Base-by-base conservation (phyloP, 1,140 invertebrate species). In the Monochamus saltuarius region DNA sequence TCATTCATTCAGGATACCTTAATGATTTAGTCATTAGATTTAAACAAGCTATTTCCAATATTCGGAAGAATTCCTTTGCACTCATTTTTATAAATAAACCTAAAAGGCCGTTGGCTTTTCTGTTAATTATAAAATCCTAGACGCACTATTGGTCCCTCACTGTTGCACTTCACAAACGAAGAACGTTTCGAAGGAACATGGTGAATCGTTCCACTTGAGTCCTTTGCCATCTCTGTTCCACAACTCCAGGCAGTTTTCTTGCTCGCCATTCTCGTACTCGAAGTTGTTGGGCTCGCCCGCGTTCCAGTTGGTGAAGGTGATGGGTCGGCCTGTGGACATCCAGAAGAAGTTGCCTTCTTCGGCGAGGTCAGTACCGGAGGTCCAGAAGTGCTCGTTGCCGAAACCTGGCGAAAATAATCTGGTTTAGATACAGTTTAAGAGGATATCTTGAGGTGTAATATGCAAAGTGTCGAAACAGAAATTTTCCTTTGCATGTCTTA, bases 171-270 rank as follows among this genome's bases (percentile, higher is more conserved):
- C 92, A 77, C 92, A 95, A 16, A 95, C 89, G 75, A 95, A 95
- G 77, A 85, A 94, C 1, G 92, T 94, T 81, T 94, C 91, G 72
- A 94, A 94, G 56, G 90, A 93, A 75, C 92, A 94, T 0, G 92
- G 92, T 0, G 91, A 92, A 75, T 94, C 92, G 77, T 95, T 94
- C 92, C 92, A 95, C 74, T 93, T 93, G 7, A 94, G 77, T 0
- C 91, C 92, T 78, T 94, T 94, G 46, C 90, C 91, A 70, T 94
- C 91, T 62, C 92, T 82, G 79, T 95, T 93, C 92, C 92, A 95
- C 7, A 95, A 77, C 77, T 94, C 92, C 64, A 95, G 71, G 70
- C 92, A 95, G 74, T 94, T 92, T 74, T 95, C 92, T 73, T 94
- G 90, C 78, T 95, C 92, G 0, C 91, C 91, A 70, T 94, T 94